Conservation (phyloP, 2,113 vertebrate species). For the Xyliphius kryptos region DNA sequence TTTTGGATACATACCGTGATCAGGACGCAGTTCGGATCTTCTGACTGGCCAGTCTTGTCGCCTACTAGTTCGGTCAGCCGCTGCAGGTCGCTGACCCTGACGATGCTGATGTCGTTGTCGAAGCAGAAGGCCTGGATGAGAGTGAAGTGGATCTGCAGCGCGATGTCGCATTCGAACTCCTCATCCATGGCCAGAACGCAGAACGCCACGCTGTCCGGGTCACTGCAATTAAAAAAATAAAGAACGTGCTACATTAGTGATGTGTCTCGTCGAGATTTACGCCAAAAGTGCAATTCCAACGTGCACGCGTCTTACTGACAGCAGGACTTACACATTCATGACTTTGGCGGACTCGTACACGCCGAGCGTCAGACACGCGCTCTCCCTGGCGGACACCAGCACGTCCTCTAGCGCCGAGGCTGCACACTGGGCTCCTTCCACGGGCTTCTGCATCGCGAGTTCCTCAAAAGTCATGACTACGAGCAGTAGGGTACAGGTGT, state of each 20-base stretch:
- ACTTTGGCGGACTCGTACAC: slow-evolving; percentile 96
- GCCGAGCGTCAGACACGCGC: slow-evolving; percentile 83
- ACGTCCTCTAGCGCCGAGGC: slow-evolving; percentile 80
- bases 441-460: slow-evolving; percentile 47
- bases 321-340: slow-evolving; percentile 97
- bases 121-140: slow-evolving; percentile 76
- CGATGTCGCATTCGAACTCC: slow-evolving; percentile 61
- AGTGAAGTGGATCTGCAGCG: slow-evolving; percentile 74
- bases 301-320: too few relatives aligned
- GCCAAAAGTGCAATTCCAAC: too few relatives aligned
- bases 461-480: slow-evolving; percentile 73
- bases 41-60: slow-evolving; percentile 52
- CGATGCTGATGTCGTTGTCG: slow-evolving; percentile 73
- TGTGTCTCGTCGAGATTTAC: too few relatives aligned
- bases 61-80: slow-evolving; percentile 60
- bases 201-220: slow-evolving; percentile 66
- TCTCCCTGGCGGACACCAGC: slow-evolving; percentile 78
- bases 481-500: too few relatives aligned
- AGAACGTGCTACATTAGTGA: too few relatives aligned
- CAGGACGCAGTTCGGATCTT: slow-evolving; percentile 69
- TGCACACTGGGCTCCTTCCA: slow-evolving; percentile 68
- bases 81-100: slow-evolving; percentile 63
- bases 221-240: slow-evolving; percentile 47
- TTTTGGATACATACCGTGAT: slow-evolving; percentile 69
- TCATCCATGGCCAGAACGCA: slow-evolving; percentile 63